Evolutionary conservation across 2,113 vertebrate genomes (phyloP).

Genomic region (Scomber scombrus): DNA sequence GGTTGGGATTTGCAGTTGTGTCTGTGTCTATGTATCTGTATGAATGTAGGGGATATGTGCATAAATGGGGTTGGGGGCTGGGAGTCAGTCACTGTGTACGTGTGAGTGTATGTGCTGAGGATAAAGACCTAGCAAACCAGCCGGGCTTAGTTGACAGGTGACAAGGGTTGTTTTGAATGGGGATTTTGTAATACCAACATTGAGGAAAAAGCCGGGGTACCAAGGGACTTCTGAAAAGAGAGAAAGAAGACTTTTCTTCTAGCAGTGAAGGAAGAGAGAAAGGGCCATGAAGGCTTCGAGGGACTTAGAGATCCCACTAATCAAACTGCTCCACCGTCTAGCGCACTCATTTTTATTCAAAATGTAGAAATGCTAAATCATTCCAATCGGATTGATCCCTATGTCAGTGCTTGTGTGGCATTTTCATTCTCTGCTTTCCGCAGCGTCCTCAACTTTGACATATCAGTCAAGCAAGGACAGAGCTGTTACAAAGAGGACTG

Average conservation of each 20-base stretch:
- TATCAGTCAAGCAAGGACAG: conserved; percentile 82
- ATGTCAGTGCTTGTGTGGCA: conserved; percentile 87
- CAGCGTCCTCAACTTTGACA: conserved; percentile 82
- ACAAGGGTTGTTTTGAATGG: conserved; percentile 89
- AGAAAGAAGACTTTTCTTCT: conserved; percentile 86
- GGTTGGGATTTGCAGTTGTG: conserved; percentile 75
- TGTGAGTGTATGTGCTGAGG: conserved; percentile 83
- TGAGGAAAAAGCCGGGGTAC: conserved; percentile 84
- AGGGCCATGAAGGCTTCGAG: conserved; percentile 71
- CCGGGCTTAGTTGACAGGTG: conserved; percentile 90
- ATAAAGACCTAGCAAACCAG: conserved; percentile 89
- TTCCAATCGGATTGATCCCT: conserved; percentile 84
- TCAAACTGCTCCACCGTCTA: conserved; percentile 86
- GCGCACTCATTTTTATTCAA: conserved; percentile 85
- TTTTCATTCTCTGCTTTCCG: conserved; percentile 76
- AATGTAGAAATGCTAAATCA: conserved; percentile 85
- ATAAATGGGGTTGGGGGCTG: conserved; percentile 71
- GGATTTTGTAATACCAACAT: conserved; percentile 91
- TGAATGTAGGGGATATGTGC: conserved; percentile 79
- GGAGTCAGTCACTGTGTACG: conserved; percentile 76
- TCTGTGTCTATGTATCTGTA: conserved; percentile 77
- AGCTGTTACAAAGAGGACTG: conserved; percentile 62
- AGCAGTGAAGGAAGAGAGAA: conserved; percentile 80
- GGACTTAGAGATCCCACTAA: conserved; percentile 83
- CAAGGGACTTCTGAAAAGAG: conserved; percentile 86